phyloP scores from a whole-genome alignment of 2,797 vertebrate genomes.

The Philypnodon macrostomus region DNA sequence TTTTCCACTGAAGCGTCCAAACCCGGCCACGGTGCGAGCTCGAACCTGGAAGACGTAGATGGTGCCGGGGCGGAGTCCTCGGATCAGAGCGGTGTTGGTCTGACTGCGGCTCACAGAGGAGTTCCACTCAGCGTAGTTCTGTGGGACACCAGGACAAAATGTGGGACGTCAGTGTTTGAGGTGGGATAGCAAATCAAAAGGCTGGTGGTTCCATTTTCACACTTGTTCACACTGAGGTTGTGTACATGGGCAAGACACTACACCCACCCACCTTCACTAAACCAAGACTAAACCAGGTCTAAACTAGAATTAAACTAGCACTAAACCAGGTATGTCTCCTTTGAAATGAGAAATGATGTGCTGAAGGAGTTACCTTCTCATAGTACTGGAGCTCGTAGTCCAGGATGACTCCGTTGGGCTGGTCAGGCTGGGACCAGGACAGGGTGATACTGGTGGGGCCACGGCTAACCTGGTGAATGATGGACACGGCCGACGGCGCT shows the following conservation, averaged over 20 bases:
- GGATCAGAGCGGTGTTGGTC: conserved; percentile 89
- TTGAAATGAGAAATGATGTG: no score
- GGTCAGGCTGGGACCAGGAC: conserved; percentile 95
- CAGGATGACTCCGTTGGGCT: conserved; percentile 93
- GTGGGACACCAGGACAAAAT: no score
- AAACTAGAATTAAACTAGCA: no score
- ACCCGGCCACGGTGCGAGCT: conserved; percentile 92
- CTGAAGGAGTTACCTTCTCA: conserved; percentile 83
- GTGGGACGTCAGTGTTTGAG: no score
- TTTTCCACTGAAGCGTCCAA: conserved; percentile 94
- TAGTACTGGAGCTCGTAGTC: conserved; percentile 95
- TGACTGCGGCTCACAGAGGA: conserved; percentile 88
- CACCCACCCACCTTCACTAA: no score
- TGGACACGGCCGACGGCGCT: conserved; percentile 92
- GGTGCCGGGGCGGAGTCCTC: conserved; percentile 84
- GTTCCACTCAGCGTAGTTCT: conserved; percentile 89
- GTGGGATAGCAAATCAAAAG: no score
- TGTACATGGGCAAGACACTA: no score
- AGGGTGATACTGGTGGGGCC: conserved; percentile 89
- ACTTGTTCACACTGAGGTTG: no score
- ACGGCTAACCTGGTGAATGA: conserved; percentile 94
- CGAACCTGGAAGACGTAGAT: conserved; percentile 98
- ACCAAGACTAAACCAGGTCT: no score
- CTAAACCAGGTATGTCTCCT: no score
- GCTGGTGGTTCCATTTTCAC: no score